Conservation (phyloP, 1,140 invertebrate species). For the Sycophila sp. region DNA sequence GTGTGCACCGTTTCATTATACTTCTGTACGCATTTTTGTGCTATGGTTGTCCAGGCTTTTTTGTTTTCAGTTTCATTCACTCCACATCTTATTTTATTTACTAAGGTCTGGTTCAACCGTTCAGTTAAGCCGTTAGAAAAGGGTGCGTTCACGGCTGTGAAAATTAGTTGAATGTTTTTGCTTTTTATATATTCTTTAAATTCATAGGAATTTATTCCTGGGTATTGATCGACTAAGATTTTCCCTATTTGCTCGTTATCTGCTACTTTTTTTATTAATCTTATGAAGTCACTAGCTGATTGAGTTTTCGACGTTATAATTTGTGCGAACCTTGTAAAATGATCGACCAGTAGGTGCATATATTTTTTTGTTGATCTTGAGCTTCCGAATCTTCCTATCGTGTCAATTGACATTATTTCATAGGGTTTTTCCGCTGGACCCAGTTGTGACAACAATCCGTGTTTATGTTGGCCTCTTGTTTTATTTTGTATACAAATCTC, state of each 20-base stretch:
- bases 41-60: too few relatives aligned
- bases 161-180: conserved; percentile 35
- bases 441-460: too few relatives aligned
- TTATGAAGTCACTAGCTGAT: conserved; percentile 54
- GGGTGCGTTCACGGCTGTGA: conserved; percentile 26
- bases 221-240: conserved; percentile 40
- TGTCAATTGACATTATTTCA: conserved; percentile 58
- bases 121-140: too few relatives aligned
- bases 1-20: conserved; percentile 9
- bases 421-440: conserved; percentile 41
- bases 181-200: conserved; percentile 40
- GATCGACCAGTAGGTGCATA: conserved; percentile 47
- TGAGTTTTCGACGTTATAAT: conserved; percentile 56
- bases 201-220: conserved; percentile 37
- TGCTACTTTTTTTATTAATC: too few relatives aligned
- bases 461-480: conserved; percentile 22
- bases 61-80: conserved; percentile 35
- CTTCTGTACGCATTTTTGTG: conserved; percentile 32
- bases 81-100: conserved; percentile 38
- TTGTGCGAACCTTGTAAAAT: too few relatives aligned
- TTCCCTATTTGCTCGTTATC: conserved; percentile 46
- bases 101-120: conserved; percentile 11
- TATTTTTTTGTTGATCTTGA: conserved; percentile 51
- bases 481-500: conserved; percentile 38
- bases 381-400: conserved; percentile 51